Conservation (phyloP, 2,888 invertebrate species). For the Linyphia triangularis region DNA sequence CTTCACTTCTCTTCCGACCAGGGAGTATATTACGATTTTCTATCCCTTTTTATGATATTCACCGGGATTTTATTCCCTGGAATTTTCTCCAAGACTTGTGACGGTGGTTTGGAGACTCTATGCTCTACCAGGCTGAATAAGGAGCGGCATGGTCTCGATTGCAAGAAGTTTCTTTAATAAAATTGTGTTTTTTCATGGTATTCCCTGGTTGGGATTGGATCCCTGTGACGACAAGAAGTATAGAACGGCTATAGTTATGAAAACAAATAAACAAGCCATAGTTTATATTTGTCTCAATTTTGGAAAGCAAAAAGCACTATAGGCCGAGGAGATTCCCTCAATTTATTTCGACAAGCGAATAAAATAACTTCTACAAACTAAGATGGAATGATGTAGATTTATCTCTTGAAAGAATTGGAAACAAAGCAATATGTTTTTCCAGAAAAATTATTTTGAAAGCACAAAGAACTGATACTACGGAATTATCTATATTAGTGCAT, state of each 20-base stretch:
- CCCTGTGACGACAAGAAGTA: neutral
- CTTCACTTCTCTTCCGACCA: neutral
- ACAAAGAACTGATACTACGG: too few relatives aligned
- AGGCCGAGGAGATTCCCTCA: neutral
- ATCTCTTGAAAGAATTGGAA: too few relatives aligned
- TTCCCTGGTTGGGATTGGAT: neutral
- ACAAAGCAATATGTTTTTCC: too few relatives aligned
- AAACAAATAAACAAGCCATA: neutral
- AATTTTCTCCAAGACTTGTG: constrained; percentile 28
- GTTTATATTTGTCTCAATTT: neutral
- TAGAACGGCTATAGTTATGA: too few relatives aligned
- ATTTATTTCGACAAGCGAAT: neutral
- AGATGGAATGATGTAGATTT: neutral
- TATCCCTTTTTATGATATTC: constrained; percentile 55
- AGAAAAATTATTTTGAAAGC: too few relatives aligned
- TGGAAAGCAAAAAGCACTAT: neutral
- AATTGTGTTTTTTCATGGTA: neutral
- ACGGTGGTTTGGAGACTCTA: neutral
- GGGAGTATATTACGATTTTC: constrained; percentile 53
- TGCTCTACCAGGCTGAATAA: neutral
- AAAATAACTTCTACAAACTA: neutral
- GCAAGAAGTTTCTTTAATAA: neutral
- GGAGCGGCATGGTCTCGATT: neutral
- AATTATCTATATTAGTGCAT: too few relatives aligned
- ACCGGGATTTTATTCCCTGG: constrained; percentile 29